A percentile compares a stretch with the other conserved stretches of the same genome.
Evolutionary conservation across 2,888 invertebrate species (phyloP).

Genomic region (Noctuana brunneofusca): DNA sequence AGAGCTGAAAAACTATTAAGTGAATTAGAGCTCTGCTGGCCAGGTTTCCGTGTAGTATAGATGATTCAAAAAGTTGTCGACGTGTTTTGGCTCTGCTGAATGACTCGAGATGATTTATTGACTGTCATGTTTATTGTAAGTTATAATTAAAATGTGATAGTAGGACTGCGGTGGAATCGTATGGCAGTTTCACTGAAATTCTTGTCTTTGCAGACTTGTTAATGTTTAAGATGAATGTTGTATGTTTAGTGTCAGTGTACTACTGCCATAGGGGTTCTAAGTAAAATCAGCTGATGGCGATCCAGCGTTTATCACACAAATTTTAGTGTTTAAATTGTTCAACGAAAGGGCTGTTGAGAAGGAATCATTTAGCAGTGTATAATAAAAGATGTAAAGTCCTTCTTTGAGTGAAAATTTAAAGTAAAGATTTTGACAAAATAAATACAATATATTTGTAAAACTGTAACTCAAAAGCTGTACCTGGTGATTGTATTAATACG

Average conservation of each 20-base stretch:
- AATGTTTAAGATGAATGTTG: slow-evolving; percentile 40
- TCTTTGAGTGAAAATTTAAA: slow-evolving; percentile 57
- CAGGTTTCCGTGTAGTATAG: slow-evolving; percentile 46
- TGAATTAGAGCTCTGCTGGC: slow-evolving; percentile 50
- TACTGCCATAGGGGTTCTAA: slow-evolving; percentile 47
- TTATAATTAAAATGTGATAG: slow-evolving; percentile 69
- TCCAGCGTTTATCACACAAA: slow-evolving; percentile 56
- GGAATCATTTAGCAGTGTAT: slow-evolving; percentile 57
- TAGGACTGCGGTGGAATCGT: slow-evolving; percentile 65
- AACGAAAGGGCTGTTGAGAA: slow-evolving; percentile 56
- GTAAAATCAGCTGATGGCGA: slow-evolving; percentile 48
- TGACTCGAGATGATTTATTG: slow-evolving; percentile 64
- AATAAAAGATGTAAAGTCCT: slow-evolving; percentile 56
- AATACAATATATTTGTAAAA: slow-evolving; percentile 70
- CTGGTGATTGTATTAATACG: slow-evolving; percentile 80
- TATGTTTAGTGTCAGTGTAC: slow-evolving; percentile 43
- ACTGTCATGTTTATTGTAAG: slow-evolving; percentile 69
- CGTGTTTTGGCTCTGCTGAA: slow-evolving; percentile 46
- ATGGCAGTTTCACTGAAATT: slow-evolving; percentile 51
- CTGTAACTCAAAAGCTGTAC: slow-evolving; percentile 79
- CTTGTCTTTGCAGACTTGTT: slow-evolving; percentile 36
- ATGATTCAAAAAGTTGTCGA: slow-evolving; percentile 38
- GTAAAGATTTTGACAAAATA: slow-evolving; percentile 66
- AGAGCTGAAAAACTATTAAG: slow-evolving; percentile 41
- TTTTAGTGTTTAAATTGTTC: slow-evolving; percentile 55